Evolutionary conservation across 2,113 vertebrate genomes (phyloP), one percentile per base, ranked within the genome.

Genomic region (Burhinus bistriatus): DNA sequence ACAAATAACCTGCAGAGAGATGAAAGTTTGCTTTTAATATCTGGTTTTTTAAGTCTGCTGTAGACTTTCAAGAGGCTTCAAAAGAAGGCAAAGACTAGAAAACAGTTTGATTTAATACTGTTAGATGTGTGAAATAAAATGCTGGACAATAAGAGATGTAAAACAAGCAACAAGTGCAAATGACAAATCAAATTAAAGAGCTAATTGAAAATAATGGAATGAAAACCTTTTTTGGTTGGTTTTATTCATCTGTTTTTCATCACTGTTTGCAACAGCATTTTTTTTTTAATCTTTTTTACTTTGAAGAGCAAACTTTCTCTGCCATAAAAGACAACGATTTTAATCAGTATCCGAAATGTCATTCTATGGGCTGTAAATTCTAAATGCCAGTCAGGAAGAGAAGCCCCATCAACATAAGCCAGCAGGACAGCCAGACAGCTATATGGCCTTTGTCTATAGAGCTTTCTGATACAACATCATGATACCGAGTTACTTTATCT

Each of bases 281-380:
- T 51, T 44, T 82, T 82, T 97, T 98, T 84, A 90, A 97, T 94
- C 95, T 83, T 78, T 85, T 78, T 89, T 30, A 81, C 97, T 98
- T 98, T 98, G 97, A 98, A 98, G 97, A 94, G 96, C 82, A 98
- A 94, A 94, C 89, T 95, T 96, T 49, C 77, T 51, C 73, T 22
- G 26, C 75, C 81, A 95, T 87, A 72, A 97, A 97, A 96, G 76
- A 70, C 92, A 93, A 92, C 55, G 70, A 97, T 93, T 95, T 97
- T 80, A 96, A 97, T 96, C 94, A 71, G 77, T 52, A 64, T 76
- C 44, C 84, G 90, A 96, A 96, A 96, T 93, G 90, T 95, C 95
- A 90, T 72, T 94, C 73, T 54, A 9, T 23, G 52, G 90, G 52
- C 84, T 70, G 80, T 7, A 70, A 71, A 59, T 83, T 79, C 72